Conservation (phyloP, 1,140 invertebrate genomes). For the Thereuonema tuberculata region DNA sequence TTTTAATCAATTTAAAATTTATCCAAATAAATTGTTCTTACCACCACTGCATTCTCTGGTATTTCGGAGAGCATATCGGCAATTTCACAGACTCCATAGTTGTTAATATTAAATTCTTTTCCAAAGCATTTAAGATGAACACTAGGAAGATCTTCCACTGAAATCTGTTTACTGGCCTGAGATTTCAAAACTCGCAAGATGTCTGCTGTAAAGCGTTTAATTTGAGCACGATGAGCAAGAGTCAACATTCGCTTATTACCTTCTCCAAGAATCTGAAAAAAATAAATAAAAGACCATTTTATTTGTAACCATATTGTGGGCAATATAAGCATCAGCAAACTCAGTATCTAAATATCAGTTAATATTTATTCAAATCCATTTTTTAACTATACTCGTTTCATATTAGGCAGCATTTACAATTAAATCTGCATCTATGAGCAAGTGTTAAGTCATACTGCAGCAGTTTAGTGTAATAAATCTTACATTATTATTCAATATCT, state of each 20-base stretch:
- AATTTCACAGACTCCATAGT: constrained; percentile 67
- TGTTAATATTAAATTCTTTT: constrained; percentile 52
- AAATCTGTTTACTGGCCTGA: constrained; percentile 53
- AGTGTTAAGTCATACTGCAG: no score
- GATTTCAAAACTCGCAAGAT: constrained; percentile 67
- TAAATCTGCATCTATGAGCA: no score
- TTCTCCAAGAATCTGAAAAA: constrained; percentile 63
- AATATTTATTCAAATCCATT: no score
- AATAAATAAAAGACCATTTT: constrained; percentile 2
- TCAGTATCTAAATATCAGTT: no score
- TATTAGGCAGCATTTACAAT: no score
- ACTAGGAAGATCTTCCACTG: constrained; percentile 52
- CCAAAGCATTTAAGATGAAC: constrained; percentile 58
- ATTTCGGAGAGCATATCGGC: constrained; percentile 57
- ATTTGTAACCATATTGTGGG: no score
- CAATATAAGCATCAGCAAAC: no score
- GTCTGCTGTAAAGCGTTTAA: constrained; percentile 78
- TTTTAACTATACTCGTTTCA: no score
- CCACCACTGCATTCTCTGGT: constrained; percentile 52
- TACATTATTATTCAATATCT: no score
- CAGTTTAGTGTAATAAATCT: no score
- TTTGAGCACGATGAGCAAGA: constrained; percentile 70
- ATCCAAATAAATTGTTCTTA: constrained; percentile 29
- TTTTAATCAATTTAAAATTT: no score
- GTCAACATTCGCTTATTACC: constrained; percentile 73